phyloP scores from a whole-genome alignment of 2,113 vertebrate genomes.

The Siniperca chuatsi region DNA sequence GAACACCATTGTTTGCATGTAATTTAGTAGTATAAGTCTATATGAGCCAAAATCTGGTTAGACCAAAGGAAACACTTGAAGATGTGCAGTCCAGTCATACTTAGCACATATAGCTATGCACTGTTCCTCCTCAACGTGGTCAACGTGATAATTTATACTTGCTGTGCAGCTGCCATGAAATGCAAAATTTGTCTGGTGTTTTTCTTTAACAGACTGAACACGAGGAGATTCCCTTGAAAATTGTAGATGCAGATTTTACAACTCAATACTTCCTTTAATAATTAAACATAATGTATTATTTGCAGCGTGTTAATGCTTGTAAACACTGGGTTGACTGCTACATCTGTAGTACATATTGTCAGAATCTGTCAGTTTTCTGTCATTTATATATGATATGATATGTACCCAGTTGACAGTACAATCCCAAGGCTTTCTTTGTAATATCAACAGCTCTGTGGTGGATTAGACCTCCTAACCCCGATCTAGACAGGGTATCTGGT shows the following conservation, averaged over 20 bases:
- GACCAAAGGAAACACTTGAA: neutral
- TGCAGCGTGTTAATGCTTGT: neutral
- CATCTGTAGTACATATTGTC: constrained; percentile 43
- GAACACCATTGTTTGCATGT: constrained; percentile 8
- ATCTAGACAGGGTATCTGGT: constrained; percentile 76
- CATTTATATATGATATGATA: constrained; percentile 46
- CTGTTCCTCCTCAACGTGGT: neutral
- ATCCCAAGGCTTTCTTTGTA: constrained; percentile 66
- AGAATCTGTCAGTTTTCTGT: constrained; percentile 28
- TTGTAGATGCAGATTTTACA: neutral
- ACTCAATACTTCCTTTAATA: constrained; percentile 12
- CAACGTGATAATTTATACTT: neutral
- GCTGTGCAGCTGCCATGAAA: neutral
- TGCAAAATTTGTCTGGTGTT: neutral
- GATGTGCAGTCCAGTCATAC: neutral
- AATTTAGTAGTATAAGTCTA: neutral
- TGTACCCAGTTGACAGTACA: constrained; percentile 51
- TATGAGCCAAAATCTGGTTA: neutral
- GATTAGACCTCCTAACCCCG: constrained; percentile 78
- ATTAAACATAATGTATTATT: constrained; percentile 37
- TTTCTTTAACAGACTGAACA: neutral
- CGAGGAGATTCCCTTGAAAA: constrained; percentile 7
- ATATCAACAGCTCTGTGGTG: constrained; percentile 75
- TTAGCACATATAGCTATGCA: neutral
- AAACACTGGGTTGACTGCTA: constrained; percentile 32